These are phyloP conservation scores for Spicauda simplicius DNA, from an alignment of 2,888 invertebrate species.

Conservation along the genomic window DNA sequence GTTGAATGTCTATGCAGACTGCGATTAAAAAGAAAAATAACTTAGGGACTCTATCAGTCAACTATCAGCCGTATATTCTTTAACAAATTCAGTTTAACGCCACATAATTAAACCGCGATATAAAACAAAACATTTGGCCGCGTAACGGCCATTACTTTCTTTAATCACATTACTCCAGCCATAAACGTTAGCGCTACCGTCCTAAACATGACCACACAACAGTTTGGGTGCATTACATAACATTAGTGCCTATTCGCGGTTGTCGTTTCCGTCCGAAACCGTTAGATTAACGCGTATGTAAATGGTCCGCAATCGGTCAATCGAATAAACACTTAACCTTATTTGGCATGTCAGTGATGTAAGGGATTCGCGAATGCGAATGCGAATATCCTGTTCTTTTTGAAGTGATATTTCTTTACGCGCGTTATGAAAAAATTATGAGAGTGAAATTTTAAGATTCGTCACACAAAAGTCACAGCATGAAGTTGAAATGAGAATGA, in stretches of 20 bases:
- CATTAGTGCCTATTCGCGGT: slow-evolving; percentile 9
- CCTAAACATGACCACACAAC: neutral
- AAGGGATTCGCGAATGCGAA: too few species aligned
- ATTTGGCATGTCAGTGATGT: neutral
- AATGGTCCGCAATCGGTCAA: slow-evolving; percentile 20
- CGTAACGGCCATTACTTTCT: neutral
- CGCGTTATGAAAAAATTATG: too few species aligned
- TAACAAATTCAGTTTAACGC: neutral
- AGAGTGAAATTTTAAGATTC: too few species aligned
- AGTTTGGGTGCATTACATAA: slow-evolving; percentile 26
- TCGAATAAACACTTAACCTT: slow-evolving; percentile 9
- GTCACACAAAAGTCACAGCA: too few species aligned
- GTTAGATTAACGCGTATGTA: slow-evolving; percentile 14
- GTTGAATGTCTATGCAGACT: too few species aligned
- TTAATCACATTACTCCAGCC: neutral
- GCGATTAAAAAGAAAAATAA: too few species aligned
- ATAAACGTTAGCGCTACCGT: neutral
- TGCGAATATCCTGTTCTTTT: too few species aligned
- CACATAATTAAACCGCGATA: neutral
- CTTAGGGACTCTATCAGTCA: too few species aligned
- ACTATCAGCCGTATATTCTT: too few species aligned
- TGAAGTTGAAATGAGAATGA: too few species aligned
- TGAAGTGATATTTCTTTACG: too few species aligned
- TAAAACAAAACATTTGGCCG: neutral
- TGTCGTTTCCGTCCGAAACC: slow-evolving; percentile 23